phyloP scores from a whole-genome alignment of 2,888 invertebrate genomes.

The Perizoma affinitatum region DNA sequence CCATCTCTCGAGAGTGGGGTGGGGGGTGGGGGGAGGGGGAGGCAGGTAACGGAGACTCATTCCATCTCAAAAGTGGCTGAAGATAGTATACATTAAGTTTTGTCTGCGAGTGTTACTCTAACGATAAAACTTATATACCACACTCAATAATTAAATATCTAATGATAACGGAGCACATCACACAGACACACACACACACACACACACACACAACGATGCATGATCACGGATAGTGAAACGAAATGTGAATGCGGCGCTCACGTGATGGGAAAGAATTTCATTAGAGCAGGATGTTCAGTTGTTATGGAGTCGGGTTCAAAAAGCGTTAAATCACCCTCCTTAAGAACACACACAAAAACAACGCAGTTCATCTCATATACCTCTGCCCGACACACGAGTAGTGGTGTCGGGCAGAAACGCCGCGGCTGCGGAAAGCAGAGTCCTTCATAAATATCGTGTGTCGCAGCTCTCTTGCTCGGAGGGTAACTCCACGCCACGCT shows the following conservation, averaged over 20 bases:
- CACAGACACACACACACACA: no score
- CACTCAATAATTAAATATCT: no score
- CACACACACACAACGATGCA: constrained; percentile 3
- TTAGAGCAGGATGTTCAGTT: constrained; percentile 31
- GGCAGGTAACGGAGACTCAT: no score
- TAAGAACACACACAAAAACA: constrained; percentile 32
- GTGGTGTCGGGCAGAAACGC: constrained; percentile 10
- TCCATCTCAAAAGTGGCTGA: no score
- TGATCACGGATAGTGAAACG: constrained; percentile 26
- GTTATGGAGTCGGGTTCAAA: constrained; percentile 22
- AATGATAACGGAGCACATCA: no score
- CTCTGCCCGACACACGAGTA: background rate
- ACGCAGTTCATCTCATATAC: constrained; percentile 4
- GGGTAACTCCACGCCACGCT: no score
- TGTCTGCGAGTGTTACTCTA: no score
- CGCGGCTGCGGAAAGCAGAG: constrained; percentile 23
- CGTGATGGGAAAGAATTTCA: constrained; percentile 37
- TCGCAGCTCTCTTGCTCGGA: constrained; percentile 22
- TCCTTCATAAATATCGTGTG: constrained; percentile 29
- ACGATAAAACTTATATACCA: no score
- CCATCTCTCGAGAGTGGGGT: background rate
- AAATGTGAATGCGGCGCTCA: constrained; percentile 26
- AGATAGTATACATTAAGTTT: no score
- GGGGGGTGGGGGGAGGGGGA: no score
- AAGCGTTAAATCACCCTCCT: constrained; percentile 36